Evolutionary conservation across 2,797 vertebrate genomes (phyloP), one percentile per base, ranked within the genome.

Genomic region (Pseudomugil tenellus): DNA sequence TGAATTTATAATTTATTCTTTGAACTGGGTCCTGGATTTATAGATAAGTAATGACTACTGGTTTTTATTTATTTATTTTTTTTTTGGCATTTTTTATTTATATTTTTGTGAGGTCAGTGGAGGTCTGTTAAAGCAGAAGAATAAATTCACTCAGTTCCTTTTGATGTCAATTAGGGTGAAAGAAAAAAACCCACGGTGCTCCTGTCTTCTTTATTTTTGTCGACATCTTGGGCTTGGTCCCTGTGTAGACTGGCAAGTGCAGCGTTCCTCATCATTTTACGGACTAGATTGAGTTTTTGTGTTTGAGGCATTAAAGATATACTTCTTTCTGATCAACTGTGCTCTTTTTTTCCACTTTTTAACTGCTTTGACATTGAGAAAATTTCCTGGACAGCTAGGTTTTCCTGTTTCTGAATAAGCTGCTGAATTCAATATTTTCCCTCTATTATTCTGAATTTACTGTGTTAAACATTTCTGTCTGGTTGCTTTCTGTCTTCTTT

Each of bases 401-500:
- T 4, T 71, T 70, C 0, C 32, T 54, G 25, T 46, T 65, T 76
- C 19, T 62, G 0, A 64, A 51, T 49, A 35, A 28, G 25, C 51
- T 67, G 71, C 13, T 59, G 1, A 59, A 59, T 48, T 29, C 29
- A 13, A 12, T 43, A 25, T 53, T 60, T 62, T 7, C 26, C 16
- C 54, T 63, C 3, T 61, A 58, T 29, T 26, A 59, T 58, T 17
- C 17, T 81, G 60, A 51, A 62, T 68, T 69, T 73, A 23, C 51
- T 67, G 43, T 13, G 32, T 41, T 66, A 10, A 67, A 46, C 37
- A 26, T 51, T 71, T 62, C 49, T 68, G 23, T 19, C 61, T 61
- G 53, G 74, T 72, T 67, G 56, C 56, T 58, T 77, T 76, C 62
- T 71, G 41, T 72, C 14, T 77, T 2, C n/a, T 65, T 3, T 62